phyloP scores from a whole-genome alignment of 64 coral and sea anemone species.

The Exaiptasia diaphana region DNA sequence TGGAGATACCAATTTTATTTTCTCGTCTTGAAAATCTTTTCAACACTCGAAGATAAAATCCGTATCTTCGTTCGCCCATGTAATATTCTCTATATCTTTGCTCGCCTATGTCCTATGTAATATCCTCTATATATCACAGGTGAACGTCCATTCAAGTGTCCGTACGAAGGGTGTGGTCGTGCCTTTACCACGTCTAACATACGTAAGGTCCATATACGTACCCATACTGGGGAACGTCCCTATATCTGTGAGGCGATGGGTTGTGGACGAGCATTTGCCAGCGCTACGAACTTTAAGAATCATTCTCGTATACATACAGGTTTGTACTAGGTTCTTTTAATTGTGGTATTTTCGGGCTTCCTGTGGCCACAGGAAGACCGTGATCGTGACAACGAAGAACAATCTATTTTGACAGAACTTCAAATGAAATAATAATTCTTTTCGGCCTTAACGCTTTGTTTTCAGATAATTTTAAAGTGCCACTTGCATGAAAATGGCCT shows the following conservation, averaged over 20 bases:
- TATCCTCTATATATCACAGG: too few species aligned
- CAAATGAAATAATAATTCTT: too few species aligned
- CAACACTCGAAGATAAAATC: too few species aligned
- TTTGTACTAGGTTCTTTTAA: background rate
- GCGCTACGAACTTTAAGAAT: slow-evolving; percentile 97
- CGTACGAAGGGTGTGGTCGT: slow-evolving; percentile 68
- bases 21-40: background rate
- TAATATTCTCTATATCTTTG: too few species aligned
- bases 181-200: slow-evolving; percentile 96
- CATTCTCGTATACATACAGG: slow-evolving; percentile 98
- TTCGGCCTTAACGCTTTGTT: too few species aligned
- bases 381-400: too few species aligned
- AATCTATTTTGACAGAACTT: too few species aligned
- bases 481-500: too few species aligned
- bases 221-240: slow-evolving; percentile 92
- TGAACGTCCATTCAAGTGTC: slow-evolving; percentile 91
- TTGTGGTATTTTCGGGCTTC: background rate
- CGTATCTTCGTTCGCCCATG: too few species aligned
- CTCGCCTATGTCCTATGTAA: too few species aligned
- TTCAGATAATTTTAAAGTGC: too few species aligned
- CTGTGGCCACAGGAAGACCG: background rate
- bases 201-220: slow-evolving; percentile 94
- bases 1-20: too few species aligned
- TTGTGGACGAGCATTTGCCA: slow-evolving; percentile 91
- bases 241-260: slow-evolving; percentile 82